phyloP scores from a whole-genome alignment of 2,888 invertebrate genomes.

The Ctena decussata region DNA sequence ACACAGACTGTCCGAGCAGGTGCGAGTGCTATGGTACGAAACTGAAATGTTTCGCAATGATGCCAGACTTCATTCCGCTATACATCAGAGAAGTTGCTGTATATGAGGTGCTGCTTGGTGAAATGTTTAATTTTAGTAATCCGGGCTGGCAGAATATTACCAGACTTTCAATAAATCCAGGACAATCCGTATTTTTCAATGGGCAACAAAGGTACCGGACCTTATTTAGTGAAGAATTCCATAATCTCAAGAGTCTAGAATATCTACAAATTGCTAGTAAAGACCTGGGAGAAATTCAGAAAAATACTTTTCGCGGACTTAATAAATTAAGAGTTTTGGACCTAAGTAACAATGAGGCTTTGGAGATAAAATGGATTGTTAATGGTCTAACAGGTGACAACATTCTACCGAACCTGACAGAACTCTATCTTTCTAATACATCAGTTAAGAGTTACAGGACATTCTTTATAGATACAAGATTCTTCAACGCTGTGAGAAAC shows the following conservation, averaged over 20 bases:
- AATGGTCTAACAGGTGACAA: neutral
- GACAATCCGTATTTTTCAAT: neutral
- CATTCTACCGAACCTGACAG: neutral
- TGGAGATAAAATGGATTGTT: neutral
- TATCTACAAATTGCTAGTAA: neutral
- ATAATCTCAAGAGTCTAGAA: neutral
- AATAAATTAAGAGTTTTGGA: neutral
- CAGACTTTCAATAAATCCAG: neutral
- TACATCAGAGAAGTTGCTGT: neutral
- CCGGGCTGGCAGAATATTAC: neutral
- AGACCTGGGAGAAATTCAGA: neutral
- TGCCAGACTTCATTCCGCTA: neutral
- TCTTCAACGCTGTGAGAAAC: neutral
- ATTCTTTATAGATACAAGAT: too few species aligned
- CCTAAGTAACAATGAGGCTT: neutral
- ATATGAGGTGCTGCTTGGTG: neutral
- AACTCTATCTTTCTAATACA: neutral
- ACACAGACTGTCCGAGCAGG: neutral
- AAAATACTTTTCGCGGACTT: neutral
- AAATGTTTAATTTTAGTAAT: neutral
- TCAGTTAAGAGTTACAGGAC: neutral
- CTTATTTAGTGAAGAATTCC: neutral
- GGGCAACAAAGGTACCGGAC: neutral
- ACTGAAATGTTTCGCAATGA: neutral
- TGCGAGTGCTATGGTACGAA: neutral